Evolutionary conservation across 92 coral and sea anemone species (phyloP).

Genomic region (Pocillopora grandis): DNA sequence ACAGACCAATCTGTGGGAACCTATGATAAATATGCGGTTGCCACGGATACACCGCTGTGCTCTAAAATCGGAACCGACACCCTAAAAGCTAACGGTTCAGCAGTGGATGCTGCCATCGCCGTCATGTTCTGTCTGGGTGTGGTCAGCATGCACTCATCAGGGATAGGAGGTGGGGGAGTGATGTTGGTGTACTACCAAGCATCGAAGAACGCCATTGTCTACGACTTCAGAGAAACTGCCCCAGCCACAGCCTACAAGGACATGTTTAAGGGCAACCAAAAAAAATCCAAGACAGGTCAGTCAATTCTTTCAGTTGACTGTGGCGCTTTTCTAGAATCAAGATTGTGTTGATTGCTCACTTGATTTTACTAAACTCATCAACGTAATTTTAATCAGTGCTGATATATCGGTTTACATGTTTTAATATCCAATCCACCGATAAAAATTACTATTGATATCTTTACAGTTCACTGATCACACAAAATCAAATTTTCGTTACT

Average conservation of each 20-base stretch:
- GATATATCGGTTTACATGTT: too few relatives aligned
- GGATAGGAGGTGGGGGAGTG: slow-evolving; percentile 87
- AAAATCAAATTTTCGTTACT: too few relatives aligned
- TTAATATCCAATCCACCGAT: too few relatives aligned
- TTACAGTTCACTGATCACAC: too few relatives aligned
- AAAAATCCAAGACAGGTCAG: slow-evolving; percentile 42
- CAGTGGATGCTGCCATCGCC: slow-evolving; percentile 97
- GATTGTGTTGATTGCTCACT: too few relatives aligned
- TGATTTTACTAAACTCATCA: too few relatives aligned
- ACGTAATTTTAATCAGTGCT: too few relatives aligned
- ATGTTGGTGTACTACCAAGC: slow-evolving; percentile 71
- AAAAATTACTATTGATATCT: too few relatives aligned
- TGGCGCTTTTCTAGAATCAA: too few relatives aligned
- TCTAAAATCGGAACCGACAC: slow-evolving; percentile 76
- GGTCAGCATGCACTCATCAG: slow-evolving; percentile 90
- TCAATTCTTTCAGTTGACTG: background rate
- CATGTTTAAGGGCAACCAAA: slow-evolving; percentile 52
- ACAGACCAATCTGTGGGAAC: too few relatives aligned
- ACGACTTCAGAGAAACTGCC: slow-evolving; percentile 82
- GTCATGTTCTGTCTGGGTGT: slow-evolving; percentile 92
- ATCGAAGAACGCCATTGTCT: slow-evolving; percentile 22
- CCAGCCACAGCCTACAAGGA: slow-evolving; percentile 54
- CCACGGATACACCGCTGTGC: slow-evolving; percentile 69
- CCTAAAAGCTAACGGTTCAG: slow-evolving; percentile 66
- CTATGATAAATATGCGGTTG: slow-evolving; percentile 55